Base-by-base conservation (phyloP, 2,797 vertebrate genomes). In the Enteromius thamalakanensis region DNA sequence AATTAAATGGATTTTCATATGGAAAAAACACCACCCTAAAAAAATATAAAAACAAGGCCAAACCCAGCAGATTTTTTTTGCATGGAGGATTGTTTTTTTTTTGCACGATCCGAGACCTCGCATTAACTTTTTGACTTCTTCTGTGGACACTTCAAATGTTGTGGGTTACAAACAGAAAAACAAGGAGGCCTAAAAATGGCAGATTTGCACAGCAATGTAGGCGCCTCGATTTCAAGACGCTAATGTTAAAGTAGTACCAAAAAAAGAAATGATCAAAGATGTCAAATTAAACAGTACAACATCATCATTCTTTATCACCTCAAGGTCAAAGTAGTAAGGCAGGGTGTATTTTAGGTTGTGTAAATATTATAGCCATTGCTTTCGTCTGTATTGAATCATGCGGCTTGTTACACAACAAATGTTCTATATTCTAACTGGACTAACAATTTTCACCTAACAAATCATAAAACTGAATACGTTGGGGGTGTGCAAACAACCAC, bases 1-100 rank as follows among this genome's bases (percentile, higher is more conserved):
- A 90, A 90, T 90, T 91, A 88, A 85, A 82, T 80, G 84, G 58
- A 70, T 80, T 87, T 86, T 86, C 42, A 82, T 67, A 87, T 10
- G 21, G 71, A 77, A 81, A 68, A 89, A 87, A 82, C 87, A 85
- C 79, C 74, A 79, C 79, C 29, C 45, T 60, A 70, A 82, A 83
- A 71, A 85, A 84, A 82, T 78, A 79, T 62, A 75, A 84, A 72
- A 58, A 74, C 84, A 29, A 47, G n/a, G 85, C 84, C 87, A 88
- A 88, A 88, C 60, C 87, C 85, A 82, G 65, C 64, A 45, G 79
- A 82, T 88, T 34, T 34, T 82, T 81, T 74, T 37, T 58, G 80
- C 74, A 82, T 81, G 76, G 81, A 86, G 82, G 82, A 76, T 74
- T 85, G 2, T 69, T 40, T 47, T 81, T 84, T 86, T 82, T 84